phyloP scores from a whole-genome alignment of 2,797 vertebrate genomes.

The Myotis findleyi region DNA sequence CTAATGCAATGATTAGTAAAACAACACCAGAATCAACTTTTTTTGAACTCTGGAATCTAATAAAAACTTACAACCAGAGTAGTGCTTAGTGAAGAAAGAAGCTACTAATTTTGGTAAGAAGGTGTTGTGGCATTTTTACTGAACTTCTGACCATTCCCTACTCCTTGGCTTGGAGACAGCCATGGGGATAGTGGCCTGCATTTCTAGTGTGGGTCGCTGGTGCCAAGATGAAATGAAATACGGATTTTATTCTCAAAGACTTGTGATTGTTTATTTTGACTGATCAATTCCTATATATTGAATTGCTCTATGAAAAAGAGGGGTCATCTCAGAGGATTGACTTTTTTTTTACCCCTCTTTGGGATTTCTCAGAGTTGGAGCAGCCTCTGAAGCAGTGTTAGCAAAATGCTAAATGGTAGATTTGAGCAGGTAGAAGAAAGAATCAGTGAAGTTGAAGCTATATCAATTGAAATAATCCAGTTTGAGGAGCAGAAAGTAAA shows the following conservation, averaged over 20 bases:
- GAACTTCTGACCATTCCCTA: neutral
- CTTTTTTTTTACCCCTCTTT: neutral
- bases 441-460: neutral
- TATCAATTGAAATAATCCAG: neutral
- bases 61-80: neutral
- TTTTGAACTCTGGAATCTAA: neutral
- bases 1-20: neutral
- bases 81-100: constrained; percentile 16
- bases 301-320: neutral
- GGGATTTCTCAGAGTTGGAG: neutral
- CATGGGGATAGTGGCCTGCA: neutral
- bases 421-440: neutral
- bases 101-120: neutral
- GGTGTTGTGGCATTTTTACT: neutral
- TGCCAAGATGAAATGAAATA: neutral
- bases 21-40: neutral
- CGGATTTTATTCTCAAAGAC: constrained; percentile 18
- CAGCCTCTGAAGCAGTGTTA: neutral
- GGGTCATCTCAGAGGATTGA: neutral
- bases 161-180: neutral
- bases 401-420: neutral
- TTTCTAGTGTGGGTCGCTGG: neutral
- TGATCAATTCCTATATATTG: neutral
- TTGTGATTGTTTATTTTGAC: neutral
- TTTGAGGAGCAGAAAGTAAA: neutral